Conservation (phyloP, 2,888 invertebrate species). For the Callyntrura sp. region DNA sequence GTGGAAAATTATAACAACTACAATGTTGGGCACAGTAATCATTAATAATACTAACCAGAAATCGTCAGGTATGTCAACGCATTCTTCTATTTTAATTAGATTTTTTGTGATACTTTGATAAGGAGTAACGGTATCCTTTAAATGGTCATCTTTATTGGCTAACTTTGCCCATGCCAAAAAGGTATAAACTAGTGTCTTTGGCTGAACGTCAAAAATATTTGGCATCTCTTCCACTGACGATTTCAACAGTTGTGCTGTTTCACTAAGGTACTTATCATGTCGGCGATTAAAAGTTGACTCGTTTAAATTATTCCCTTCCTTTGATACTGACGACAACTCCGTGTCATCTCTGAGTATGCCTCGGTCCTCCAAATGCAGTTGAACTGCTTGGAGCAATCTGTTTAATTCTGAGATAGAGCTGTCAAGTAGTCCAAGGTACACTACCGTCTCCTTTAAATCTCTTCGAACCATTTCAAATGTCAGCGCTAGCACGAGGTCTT, state of each 20-base stretch:
- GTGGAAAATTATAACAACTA: no score
- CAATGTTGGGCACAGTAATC: no score
- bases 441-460: constrained; percentile 30
- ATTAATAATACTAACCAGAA: no score
- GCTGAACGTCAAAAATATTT: constrained; percentile 28
- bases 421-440: constrained; percentile 22
- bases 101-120: background rate
- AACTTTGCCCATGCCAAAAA: constrained; percentile 23
- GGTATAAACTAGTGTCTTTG: background rate
- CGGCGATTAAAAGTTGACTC: background rate
- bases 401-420: constrained; percentile 46
- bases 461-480: constrained; percentile 35
- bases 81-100: no score
- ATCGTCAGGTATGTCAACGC: no score
- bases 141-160: constrained; percentile 41
- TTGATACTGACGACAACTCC: background rate
- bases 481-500: constrained; percentile 52
- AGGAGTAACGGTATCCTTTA: background rate
- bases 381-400: constrained; percentile 48
- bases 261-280: constrained; percentile 42
- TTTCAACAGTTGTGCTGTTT: constrained; percentile 43
- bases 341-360: constrained; percentile 1
- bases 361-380: constrained; percentile 58
- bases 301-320: background rate
- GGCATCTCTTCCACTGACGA: constrained; percentile 54